These are phyloP conservation scores for Stomatorhinus ivindoensis DNA, from an alignment of 2,113 vertebrate species.

Conservation along the genomic window DNA sequence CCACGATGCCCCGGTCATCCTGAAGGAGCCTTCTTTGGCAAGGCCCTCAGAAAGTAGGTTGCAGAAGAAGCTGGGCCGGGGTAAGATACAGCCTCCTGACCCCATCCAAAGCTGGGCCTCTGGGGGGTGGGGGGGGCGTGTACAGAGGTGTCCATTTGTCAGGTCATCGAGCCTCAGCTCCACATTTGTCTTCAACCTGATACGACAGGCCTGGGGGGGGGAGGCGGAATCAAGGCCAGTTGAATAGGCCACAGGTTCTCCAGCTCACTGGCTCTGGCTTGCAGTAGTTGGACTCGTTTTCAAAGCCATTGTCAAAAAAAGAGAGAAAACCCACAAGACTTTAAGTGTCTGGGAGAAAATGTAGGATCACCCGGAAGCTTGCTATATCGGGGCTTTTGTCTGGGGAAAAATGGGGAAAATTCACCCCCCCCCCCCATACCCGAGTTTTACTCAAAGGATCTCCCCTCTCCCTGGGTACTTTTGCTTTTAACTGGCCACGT, in stretches of 20 bases:
- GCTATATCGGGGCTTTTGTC: background rate
- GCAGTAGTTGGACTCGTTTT: conserved; percentile 8
- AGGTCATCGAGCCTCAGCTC: conserved; percentile 31
- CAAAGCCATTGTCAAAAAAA: background rate
- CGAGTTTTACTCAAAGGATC: background rate
- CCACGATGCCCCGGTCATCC: background rate
- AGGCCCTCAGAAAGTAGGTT: conserved; percentile 39
- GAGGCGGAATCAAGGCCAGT: conserved; percentile 44
- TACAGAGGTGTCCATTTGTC: conserved; percentile 24
- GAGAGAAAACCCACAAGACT: background rate
- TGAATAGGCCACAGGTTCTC: conserved; percentile 44
- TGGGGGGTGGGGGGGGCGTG: background rate
- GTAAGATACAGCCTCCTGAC: conserved; percentile 28
- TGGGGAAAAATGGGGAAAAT: background rate
- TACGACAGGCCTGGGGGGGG: conserved; percentile 41
- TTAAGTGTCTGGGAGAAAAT: background rate
- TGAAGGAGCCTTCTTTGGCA: background rate
- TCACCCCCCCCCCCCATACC: background rate
- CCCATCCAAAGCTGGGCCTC: conserved; percentile 13
- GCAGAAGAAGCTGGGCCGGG: conserved; percentile 32
- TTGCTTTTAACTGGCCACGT: background rate
- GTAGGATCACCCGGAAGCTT: background rate
- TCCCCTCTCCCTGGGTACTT: background rate
- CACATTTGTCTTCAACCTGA: conserved; percentile 31
- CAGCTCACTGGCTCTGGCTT: conserved; percentile 26